phyloP scores from a whole-genome alignment of 2,797 vertebrate genomes.

The Molossus alvarezi region DNA sequence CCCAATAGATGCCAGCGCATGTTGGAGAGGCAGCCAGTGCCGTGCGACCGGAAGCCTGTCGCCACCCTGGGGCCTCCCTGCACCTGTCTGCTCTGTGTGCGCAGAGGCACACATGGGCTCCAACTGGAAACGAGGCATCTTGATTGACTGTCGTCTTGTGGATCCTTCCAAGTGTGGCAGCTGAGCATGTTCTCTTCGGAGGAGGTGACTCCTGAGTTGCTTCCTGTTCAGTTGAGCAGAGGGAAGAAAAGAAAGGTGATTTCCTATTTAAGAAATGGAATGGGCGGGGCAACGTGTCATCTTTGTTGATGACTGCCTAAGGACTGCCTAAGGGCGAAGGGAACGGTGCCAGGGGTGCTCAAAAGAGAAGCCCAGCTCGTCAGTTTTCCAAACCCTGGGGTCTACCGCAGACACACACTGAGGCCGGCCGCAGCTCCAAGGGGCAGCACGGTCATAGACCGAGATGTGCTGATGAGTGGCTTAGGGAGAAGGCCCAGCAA shows the following conservation, averaged over 20 bases:
- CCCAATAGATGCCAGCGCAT: not conserved
- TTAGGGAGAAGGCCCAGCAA: not conserved
- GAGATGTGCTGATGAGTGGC: not conserved
- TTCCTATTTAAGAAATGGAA: conserved; percentile 50
- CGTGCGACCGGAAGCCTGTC: not conserved
- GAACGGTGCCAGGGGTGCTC: not conserved
- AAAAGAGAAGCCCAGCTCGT: not conserved
- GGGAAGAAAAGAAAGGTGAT: conserved; percentile 2
- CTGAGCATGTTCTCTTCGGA: not conserved
- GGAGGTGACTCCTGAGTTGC: not conserved
- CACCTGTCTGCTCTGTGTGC: not conserved
- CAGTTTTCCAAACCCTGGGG: not conserved
- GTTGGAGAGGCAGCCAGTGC: not conserved
- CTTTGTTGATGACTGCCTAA: not conserved
- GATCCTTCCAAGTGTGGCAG: not conserved
- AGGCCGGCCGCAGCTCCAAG: not conserved
- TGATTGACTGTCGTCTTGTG: not conserved
- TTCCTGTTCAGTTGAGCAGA: not conserved
- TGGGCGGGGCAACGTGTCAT: not conserved
- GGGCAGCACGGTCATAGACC: not conserved
- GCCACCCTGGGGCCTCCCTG: not conserved
- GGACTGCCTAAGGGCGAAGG: not conserved
- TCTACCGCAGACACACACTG: not conserved
- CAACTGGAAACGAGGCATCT: not conserved
- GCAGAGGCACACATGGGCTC: not conserved